These are phyloP conservation scores for Diarsia rubi DNA, from an alignment of 2,888 invertebrate species.

Conservation along the genomic window DNA sequence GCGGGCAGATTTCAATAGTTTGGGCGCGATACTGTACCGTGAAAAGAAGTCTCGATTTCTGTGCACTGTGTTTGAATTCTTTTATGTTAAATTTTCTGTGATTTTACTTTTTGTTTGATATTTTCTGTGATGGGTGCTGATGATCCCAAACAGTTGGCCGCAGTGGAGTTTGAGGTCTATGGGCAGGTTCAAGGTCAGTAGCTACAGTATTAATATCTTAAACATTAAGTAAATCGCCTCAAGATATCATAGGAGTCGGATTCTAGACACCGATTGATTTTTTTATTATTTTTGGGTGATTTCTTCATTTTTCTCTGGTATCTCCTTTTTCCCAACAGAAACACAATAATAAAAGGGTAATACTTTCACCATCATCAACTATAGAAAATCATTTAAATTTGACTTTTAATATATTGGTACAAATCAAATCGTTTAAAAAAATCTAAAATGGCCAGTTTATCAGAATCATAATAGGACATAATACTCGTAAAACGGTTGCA, in stretches of 20 bases:
- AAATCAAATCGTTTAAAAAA: neutral
- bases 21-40: conserved; percentile 48
- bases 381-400: neutral
- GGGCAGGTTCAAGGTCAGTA: conserved; percentile 96
- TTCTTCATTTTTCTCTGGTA: neutral
- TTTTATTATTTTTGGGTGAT: neutral
- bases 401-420: neutral
- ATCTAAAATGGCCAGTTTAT: too few relatives aligned
- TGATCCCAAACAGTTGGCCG: conserved; percentile 92
- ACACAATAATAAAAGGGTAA: too few relatives aligned
- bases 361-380: neutral
- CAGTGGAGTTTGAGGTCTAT: conserved; percentile 97
- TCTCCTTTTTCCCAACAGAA: neutral
- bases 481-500: too few relatives aligned
- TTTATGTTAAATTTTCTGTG: neutral
- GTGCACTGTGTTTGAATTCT: conserved; percentile 18
- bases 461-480: too few relatives aligned
- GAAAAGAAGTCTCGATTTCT: conserved; percentile 28
- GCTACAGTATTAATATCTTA: neutral
- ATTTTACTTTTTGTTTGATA: neutral
- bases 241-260: neutral
- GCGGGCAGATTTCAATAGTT: conserved; percentile 74
- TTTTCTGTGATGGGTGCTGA: conserved; percentile 89
- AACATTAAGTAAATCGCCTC: neutral
- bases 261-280: fast-evolving